Evolutionary conservation across 1,140 invertebrate genomes (phyloP).

Genomic region (Drosophila sproati): DNA sequence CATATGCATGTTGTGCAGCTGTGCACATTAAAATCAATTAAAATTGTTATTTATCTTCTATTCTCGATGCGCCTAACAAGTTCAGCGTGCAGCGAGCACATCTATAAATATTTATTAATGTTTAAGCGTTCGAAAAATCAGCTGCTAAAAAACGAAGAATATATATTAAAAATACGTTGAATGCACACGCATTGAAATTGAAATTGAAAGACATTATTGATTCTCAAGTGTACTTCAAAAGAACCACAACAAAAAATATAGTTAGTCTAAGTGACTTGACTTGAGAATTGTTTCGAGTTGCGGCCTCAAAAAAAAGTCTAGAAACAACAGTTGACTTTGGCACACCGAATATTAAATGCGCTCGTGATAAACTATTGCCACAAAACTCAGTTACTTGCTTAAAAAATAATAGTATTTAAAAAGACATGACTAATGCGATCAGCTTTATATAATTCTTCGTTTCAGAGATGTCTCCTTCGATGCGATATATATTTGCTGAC

Average conservation of each 20-base stretch:
- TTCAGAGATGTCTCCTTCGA: not conserved
- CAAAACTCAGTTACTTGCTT: no score
- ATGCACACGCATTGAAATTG: constrained; percentile 41
- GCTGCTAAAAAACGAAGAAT: constrained; percentile 24
- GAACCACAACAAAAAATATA: constrained; percentile 16
- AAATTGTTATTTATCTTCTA: constrained; percentile 78
- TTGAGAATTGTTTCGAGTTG: constrained; percentile 33
- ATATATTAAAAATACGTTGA: constrained; percentile 14
- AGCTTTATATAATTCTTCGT: no score
- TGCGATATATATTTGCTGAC: no score
- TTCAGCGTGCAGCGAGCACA: constrained; percentile 58
- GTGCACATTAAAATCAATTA: constrained; percentile 80
- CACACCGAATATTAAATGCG: no score
- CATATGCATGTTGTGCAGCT: constrained; percentile 66
- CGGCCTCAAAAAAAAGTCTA: not conserved
- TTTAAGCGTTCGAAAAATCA: constrained; percentile 51
- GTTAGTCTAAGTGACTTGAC: constrained; percentile 8
- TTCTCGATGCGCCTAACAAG: constrained; percentile 61
- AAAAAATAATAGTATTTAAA: no score
- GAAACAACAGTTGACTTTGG: no score
- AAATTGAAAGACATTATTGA: constrained; percentile 51
- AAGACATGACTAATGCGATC: no score
- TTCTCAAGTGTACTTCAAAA: constrained; percentile 59
- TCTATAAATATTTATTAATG: constrained; percentile 76
- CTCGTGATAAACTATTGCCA: no score